A percentile compares a stretch with the other conserved stretches of the same genome.
Evolutionary conservation across 2,797 vertebrate species (phyloP).

Genomic region (Nasua narica): DNA sequence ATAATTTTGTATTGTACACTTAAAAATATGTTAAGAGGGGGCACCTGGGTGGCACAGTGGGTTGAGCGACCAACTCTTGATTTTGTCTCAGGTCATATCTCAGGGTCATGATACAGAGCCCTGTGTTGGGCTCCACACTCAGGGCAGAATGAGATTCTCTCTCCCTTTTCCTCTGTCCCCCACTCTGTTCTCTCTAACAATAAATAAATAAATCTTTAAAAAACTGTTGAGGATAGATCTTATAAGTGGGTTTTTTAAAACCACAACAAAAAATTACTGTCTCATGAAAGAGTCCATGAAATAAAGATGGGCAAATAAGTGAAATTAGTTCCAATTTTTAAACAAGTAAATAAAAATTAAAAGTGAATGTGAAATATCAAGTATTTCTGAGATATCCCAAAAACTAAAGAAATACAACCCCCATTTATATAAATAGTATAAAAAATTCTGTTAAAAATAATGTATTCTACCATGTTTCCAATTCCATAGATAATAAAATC

Average conservation of each 20-base stretch:
- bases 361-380: neutral
- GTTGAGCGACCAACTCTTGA: neutral
- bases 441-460: neutral
- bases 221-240: neutral
- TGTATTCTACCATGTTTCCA: neutral
- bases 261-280: neutral
- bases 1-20: neutral
- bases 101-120: neutral
- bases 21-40: neutral
- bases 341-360: neutral
- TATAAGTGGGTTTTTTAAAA: neutral
- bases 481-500: slow-evolving; percentile 18
- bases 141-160: neutral
- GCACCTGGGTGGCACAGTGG: neutral
- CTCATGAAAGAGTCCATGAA: neutral
- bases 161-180: neutral
- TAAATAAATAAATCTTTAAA: neutral
- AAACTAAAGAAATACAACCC: neutral
- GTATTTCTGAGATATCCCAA: neutral
- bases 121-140: neutral
- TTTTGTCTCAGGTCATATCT: neutral
- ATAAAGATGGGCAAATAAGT: neutral
- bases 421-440: neutral
- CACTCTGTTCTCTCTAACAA: neutral
- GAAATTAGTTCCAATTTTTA: neutral